These are phyloP conservation scores for Gasteruption jaculator DNA, from an alignment of 2,888 invertebrate species.

Conservation along the genomic window DNA sequence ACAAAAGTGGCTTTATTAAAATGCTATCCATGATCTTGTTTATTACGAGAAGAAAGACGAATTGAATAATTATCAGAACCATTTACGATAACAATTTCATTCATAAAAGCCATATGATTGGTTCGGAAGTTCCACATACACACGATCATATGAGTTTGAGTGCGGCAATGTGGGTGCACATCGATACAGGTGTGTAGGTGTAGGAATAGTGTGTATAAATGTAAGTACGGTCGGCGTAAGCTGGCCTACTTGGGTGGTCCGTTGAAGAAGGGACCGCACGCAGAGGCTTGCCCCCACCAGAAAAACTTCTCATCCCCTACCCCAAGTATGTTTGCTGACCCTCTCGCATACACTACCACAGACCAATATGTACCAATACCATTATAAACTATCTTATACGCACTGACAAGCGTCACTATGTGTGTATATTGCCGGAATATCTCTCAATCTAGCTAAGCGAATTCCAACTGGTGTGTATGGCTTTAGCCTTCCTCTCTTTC, in stretches of 20 bases:
- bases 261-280: conserved; percentile 50
- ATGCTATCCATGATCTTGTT: too few species aligned
- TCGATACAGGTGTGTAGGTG: conserved; percentile 31
- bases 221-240: conserved; percentile 35
- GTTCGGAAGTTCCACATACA: conserved; percentile 18
- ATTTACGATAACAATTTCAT: conserved; percentile 26
- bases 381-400: too few species aligned
- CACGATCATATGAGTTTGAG: conserved; percentile 11
- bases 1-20: too few species aligned
- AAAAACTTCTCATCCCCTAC: conserved; percentile 36
- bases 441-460: conserved; percentile 49
- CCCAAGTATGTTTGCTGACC: conserved; percentile 10
- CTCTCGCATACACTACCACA: conserved; percentile 24
- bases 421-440: conserved; percentile 41
- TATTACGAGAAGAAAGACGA: too few species aligned
- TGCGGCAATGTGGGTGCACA: conserved; percentile 23
- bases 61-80: too few species aligned
- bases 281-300: conserved; percentile 48
- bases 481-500: conserved; percentile 22
- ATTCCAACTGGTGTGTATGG: conserved; percentile 41
- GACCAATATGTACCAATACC: too few species aligned
- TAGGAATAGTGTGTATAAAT: conserved; percentile 18
- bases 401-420: conserved; percentile 25
- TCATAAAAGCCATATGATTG: conserved; percentile 25
- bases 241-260: conserved; percentile 51